A percentile compares a stretch with the other conserved stretches of the same genome.
These are phyloP conservation scores for Netelia melanura DNA, from an alignment of 2,888 invertebrate genomes.

Conservation along the genomic window DNA sequence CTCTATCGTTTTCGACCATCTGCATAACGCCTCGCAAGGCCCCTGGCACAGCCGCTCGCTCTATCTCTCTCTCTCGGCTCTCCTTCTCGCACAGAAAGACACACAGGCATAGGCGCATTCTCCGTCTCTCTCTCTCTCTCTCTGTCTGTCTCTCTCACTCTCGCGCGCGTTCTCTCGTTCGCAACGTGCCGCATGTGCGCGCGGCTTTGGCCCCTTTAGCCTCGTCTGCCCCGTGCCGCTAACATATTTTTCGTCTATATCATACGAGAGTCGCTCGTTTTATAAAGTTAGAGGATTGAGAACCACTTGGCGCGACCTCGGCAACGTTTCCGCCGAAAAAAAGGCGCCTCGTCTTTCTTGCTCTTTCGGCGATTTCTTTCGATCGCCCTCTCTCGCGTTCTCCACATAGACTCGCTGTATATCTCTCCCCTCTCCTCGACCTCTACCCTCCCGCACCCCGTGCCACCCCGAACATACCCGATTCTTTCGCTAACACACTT, in stretches of 20 bases:
- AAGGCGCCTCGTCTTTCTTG: slow-evolving; percentile 57
- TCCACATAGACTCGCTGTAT: slow-evolving; percentile 45
- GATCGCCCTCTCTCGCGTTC: slow-evolving; percentile 53
- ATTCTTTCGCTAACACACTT: slow-evolving; percentile 15
- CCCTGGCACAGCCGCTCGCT: slow-evolving; percentile 63
- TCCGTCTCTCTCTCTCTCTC: neutral
- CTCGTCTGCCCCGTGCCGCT: slow-evolving; percentile 60
- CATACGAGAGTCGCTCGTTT: slow-evolving; percentile 41
- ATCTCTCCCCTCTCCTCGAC: slow-evolving; percentile 44
- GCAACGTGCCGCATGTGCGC: slow-evolving; percentile 51
- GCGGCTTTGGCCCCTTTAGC: slow-evolving; percentile 56
- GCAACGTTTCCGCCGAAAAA: slow-evolving; percentile 80
- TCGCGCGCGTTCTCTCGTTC: neutral
- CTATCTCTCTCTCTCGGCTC: slow-evolving; percentile 33
- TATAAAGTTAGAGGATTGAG: slow-evolving; percentile 62
- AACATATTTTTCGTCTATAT: slow-evolving; percentile 60
- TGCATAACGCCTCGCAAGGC: slow-evolving; percentile 67
- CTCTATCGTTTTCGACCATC: slow-evolving; percentile 68
- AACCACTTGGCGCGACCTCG: slow-evolving; percentile 77
- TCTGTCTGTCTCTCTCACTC: neutral
- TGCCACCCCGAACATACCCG: slow-evolving; percentile 15
- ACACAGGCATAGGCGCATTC: neutral
- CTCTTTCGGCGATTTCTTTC: slow-evolving; percentile 63
- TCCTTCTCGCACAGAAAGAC: neutral
- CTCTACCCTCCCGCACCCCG: slow-evolving; percentile 55